These are phyloP conservation scores for Ptyas mucosa DNA, from an alignment of 2,113 vertebrate genomes.

Conservation along the genomic window DNA sequence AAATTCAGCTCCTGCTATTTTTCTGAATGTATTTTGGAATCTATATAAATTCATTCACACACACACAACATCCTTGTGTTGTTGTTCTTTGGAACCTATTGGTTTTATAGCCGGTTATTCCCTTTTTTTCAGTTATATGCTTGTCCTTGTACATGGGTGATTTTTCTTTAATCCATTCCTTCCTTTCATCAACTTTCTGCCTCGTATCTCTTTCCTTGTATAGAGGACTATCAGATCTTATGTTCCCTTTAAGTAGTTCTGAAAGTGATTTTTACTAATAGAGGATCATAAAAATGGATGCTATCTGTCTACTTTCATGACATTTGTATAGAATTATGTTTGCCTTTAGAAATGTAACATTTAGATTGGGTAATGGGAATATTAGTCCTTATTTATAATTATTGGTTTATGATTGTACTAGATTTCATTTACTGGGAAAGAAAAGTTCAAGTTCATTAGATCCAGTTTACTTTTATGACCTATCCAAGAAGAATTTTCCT, in stretches of 20 bases:
- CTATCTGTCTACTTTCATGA: neutral
- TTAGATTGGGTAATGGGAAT: neutral
- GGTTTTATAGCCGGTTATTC: neutral
- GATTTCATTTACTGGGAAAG: neutral
- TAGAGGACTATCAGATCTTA: neutral
- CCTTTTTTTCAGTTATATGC: neutral
- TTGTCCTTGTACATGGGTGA: neutral
- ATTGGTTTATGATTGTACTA: neutral
- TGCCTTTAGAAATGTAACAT: neutral
- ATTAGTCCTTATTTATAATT: neutral
- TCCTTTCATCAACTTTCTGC: neutral
- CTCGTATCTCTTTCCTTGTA: neutral
- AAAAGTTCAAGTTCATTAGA: neutral
- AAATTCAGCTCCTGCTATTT: neutral
- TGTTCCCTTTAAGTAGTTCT: neutral
- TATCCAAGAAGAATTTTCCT: neutral
- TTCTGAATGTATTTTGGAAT: neutral
- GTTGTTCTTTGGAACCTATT: neutral
- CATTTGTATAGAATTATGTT: neutral
- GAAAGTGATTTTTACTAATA: neutral
- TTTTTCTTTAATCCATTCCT: neutral
- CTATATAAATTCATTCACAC: neutral
- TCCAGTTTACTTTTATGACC: neutral
- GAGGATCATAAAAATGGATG: neutral
- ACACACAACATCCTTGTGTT: neutral